Base-by-base conservation (phyloP, 2,888 invertebrate genomes). In the Leptopilina myrica region DNA sequence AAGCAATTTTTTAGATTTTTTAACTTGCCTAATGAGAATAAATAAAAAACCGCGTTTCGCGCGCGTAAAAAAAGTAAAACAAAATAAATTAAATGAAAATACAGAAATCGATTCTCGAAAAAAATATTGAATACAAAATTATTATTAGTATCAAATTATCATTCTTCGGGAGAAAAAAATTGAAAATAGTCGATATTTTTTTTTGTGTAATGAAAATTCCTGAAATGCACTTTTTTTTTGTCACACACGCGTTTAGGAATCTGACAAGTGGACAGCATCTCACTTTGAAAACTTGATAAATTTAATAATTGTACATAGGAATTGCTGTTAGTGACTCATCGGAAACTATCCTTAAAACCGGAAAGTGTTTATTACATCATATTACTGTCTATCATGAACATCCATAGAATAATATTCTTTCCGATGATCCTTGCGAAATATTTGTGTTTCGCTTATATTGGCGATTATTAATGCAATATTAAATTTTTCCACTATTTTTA, bases 331-430 rank as follows among this genome's bases (percentile, higher is more conserved):
- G 56, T 73, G 73, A 73, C 53, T 73, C 73, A 73, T 73, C 73
- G 53, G 73, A 73, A 73, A 33, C 33, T 73, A 53, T 73, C 56
- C 56, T 53, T 73, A 73, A 73, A 73, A 73, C 73, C 73, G 73
- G 73, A 73, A 73, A 73, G 56, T 73, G 73, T 73, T 73, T 73
- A 73, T 73, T 73, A 73, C 73, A 56, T 73, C 56, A 56, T 11
- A 73, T 73, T 73, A 73, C 73, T 56, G 53, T 73, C 53, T 26
- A 69, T 53, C 69, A 69, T 14, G 69, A 69, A 69, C 53, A 69
- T 69, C 49, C 14, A 69, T 69, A 14, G 46, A 69, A 8, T 14
- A 67, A 43, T 66, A 69, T 53, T 69, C 69, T 49, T 46, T 46
- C 65, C 26, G 69, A 53, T 69, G 69, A 69, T 69, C 73, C 56